Base-by-base conservation (phyloP, 2,797 vertebrate species). In the Falco peregrinus region DNA sequence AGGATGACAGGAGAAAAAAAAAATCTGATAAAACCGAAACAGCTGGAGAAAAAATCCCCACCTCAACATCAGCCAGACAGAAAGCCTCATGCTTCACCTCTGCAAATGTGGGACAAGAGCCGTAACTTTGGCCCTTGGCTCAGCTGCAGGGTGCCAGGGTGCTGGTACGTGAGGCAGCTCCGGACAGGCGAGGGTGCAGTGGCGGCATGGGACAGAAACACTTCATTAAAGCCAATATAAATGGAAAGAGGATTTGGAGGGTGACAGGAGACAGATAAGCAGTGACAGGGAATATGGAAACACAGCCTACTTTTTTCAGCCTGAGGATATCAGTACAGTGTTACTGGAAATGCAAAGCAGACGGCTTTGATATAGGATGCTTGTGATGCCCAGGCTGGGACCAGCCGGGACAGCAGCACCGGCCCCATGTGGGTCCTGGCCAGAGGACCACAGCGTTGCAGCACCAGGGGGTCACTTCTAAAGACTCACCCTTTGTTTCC, bases 191-290 rank as follows among this genome's bases (percentile, higher is more conserved):
- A 48, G 61, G 77, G 53, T 17, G 37, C 2, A 6, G 54, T 0
- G 3, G 88, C 13, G 2, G 63, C 17, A 45, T 8, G 17, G 94
- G 73, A 78, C 2, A 15, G 77, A 75, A 60, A 71, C 29, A 8
- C 82, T 77, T 90, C 85, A 61, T 90, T 94, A 95, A 50, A 69
- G 73, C 28, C 84, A 45, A 45, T 59, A 67, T 53, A 94, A 87
- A 90, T 53, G 86, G 86, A 89, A 90, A 93, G 92, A 87, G 95
- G 89, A 74, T 93, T 93, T 92, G 87, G 81, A 77, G 67, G 82
- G 67, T 0, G 24, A 53, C 88, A 67, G 74, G 67, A 79, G 64
- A 82, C 35, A 69, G 88, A 88, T 90, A 67, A 87, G 93, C 25
- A 5, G 71, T 45, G 86, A 77, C 70, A 89, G 81, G 74, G 67